Base-by-base conservation (phyloP, 2,113 vertebrate genomes). In the Canis aureus region DNA sequence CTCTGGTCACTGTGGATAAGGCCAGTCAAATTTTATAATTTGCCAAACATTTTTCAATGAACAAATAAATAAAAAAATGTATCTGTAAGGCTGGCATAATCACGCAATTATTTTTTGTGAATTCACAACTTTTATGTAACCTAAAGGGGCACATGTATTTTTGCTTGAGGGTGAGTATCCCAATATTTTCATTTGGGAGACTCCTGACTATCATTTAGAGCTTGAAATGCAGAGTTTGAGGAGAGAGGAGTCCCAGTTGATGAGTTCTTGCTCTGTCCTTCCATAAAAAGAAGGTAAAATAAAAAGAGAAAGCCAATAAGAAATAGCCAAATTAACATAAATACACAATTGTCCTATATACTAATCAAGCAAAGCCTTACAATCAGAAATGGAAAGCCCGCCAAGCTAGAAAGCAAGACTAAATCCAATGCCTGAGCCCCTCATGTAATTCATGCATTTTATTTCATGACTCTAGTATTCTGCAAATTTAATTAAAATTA, bases 1-100 rank as follows among this genome's bases (percentile, higher is more conserved):
- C 53, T 83, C 94, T 92, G 64, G 62, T 84, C 64, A 84, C 57
- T 92, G 32, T 93, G 79, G 57, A 95, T 76, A 92, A 93, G 32
- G 25, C 71, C 89, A 95, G 57, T 74, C 64, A 76, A 38, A 86
- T 51, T 89, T 94, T 86, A 49, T 94, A 89, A 94, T 86, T 96
- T 96, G 80, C n/a, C 59, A 71, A 83, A 86, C 66, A 94, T 43
- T 76, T 96, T 83, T 87, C 22, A 87, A 29, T 51, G 27, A 97
- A 38, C 8, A 87, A 69, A 90, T 59, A 69, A 73, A 85, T 80
- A 66, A 89, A 2, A 82, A 69, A 82, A 76, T 79, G 29, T 73
- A 53, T 38, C 27, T 76, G 11, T 60, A 35, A 88, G 64, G 7
- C 25, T 89, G 62, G 87, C 64, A 92, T n/a, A 84, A 92, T 84